Base-by-base conservation (phyloP, 2,888 invertebrate species). In the Cephus nigrinus region DNA sequence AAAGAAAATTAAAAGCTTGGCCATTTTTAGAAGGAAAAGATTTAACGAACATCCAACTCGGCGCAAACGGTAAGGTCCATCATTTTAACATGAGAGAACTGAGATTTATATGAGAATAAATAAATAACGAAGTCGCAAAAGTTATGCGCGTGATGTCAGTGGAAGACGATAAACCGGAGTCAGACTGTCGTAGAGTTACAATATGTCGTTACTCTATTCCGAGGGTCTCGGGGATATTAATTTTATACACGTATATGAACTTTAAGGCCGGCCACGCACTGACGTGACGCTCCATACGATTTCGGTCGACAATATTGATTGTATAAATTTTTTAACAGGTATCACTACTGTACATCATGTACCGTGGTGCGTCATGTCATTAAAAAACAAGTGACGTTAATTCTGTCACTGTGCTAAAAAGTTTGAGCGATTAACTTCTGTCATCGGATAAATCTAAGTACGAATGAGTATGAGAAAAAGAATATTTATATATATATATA, bases 101-200 rank as follows among this genome's bases (percentile, higher is more conserved):
- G 34, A 78, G 33, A 72, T 40, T 69, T 40, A 72, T 33, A 72
- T 68, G 74, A 68, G 68, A 78, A 86, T 84, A 85, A 86, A 86
- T 86, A 86, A 86, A 86, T 85, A 84, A 80, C 82, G 83, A 81
- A 82, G 74, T 81, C 79, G 79, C 83, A 78, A 83, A 40, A 84
- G 83, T 82, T 80, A 82, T 82, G 81, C 85, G 84, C 84, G 84
- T 85, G 84, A 86, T 86, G 85, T 80, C 72, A 84, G 82, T 86
- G 86, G 86, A 86, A 86, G 86, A 86, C 86, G 81, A 82, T 85
- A 85, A 85, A 40, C 83, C 83, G 82, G 83, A 82, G 82, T 84
- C 76, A 80, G 81, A 84, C 81, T 86, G 84, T 82, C 79, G 82
- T 82, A 84, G 84, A 84, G 82, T 80, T 83, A 80, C 75, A 80